Percentiles rank a stretch among this genome's conserved stretches.
Conservation (phyloP, 2,113 vertebrate species). For the Microcebus griseorufus region DNA sequence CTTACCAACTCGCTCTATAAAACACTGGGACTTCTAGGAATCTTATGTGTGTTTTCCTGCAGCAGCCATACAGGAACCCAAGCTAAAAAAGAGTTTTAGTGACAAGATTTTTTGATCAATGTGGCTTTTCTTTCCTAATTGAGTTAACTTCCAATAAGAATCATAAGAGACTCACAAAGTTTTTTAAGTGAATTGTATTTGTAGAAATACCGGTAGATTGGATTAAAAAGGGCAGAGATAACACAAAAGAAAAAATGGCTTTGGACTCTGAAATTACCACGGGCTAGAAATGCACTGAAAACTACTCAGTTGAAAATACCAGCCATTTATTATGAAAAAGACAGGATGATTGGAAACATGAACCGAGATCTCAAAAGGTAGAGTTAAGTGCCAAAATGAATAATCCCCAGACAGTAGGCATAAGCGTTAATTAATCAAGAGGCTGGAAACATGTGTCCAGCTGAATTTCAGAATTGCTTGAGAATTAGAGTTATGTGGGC, state of each 20-base stretch:
- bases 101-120: neutral
- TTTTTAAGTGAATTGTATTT: neutral
- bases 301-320: neutral
- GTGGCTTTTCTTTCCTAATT: neutral
- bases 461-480: neutral
- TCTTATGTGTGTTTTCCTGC: neutral
- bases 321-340: neutral
- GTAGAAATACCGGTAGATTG: neutral
- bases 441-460: neutral
- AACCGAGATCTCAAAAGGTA: neutral
- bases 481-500: neutral
- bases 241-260: neutral
- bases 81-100: neutral
- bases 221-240: neutral
- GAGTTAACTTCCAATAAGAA: neutral
- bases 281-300: neutral
- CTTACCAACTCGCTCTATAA: neutral
- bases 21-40: neutral
- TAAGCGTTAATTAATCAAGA: neutral
- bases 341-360: neutral
- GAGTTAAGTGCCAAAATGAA: neutral
- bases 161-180: neutral
- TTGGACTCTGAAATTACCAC: neutral
- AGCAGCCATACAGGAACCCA: neutral
- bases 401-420: neutral